phyloP scores from a whole-genome alignment of 2,113 vertebrate genomes.

The Parotia lawesii region DNA sequence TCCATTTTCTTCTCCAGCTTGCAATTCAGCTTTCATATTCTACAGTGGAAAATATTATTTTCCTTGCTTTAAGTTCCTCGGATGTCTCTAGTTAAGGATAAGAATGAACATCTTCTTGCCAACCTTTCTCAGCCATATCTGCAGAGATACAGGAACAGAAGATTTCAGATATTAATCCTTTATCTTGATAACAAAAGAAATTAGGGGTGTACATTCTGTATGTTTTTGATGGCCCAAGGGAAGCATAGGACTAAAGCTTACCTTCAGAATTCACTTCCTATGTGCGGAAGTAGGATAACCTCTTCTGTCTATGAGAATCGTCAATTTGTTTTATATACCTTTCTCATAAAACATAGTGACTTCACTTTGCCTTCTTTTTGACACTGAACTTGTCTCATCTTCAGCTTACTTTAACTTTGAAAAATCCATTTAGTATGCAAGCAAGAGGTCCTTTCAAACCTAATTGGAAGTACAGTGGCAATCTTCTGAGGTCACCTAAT shows the following conservation, averaged over 20 bases:
- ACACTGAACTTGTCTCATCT: not conserved
- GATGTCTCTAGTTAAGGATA: not conserved
- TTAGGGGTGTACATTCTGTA: not conserved
- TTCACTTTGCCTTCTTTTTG: not conserved
- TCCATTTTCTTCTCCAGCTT: not conserved
- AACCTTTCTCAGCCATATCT: not conserved
- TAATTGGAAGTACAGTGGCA: not conserved
- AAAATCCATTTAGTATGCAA: not conserved
- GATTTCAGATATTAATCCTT: not conserved
- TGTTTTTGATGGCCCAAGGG: not conserved
- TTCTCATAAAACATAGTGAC: not conserved
- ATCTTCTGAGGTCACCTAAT: not conserved
- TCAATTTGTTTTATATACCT: not conserved
- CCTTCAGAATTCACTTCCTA: not conserved
- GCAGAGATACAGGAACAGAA: not conserved
- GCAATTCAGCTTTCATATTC: not conserved
- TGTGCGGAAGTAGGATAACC: not conserved
- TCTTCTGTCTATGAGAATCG: not conserved
- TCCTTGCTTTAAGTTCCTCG: not conserved
- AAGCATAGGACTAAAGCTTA: not conserved
- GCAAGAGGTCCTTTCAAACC: not conserved
- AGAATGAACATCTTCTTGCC: not conserved
- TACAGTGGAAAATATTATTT: not conserved
- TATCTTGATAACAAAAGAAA: not conserved
- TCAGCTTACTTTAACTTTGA: not conserved